Percentiles rank a stretch among this genome's conserved stretches.
Evolutionary conservation across 2,888 invertebrate species (phyloP).

Genomic region (Protula sp.): DNA sequence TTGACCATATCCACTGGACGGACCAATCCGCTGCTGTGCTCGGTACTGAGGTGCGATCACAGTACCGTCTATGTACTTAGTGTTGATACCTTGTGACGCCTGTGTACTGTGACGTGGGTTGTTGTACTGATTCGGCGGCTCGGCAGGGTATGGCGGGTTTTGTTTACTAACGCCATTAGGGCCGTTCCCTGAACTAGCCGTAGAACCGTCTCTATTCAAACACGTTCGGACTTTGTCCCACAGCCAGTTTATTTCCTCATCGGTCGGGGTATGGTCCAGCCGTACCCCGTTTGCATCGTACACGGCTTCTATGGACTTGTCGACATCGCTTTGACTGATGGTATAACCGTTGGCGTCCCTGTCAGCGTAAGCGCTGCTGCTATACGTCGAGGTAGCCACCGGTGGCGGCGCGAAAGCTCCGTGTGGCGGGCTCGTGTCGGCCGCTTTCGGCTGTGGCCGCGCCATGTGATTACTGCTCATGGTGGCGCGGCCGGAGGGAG

Average conservation of each 20-base stretch:
- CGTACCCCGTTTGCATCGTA: slow-evolving; percentile 17
- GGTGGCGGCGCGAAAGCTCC: too few species aligned
- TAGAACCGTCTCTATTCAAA: neutral
- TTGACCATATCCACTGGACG: neutral
- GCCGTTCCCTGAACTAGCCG: neutral
- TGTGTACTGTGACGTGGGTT: neutral
- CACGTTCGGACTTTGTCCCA: slow-evolving; percentile 36
- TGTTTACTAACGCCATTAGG: too few species aligned
- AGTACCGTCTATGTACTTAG: slow-evolving; percentile 39
- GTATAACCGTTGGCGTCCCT: too few species aligned
- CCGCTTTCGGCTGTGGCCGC: too few species aligned
- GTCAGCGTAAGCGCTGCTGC: too few species aligned
- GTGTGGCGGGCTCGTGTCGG: too few species aligned
- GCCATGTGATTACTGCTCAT: too few species aligned
- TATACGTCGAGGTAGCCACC: too few species aligned
- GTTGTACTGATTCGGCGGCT: neutral
- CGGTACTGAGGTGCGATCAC: slow-evolving; percentile 11
- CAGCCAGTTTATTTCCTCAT: slow-evolving; percentile 49
- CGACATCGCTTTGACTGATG: neutral
- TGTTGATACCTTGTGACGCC: neutral
- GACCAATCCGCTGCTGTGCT: neutral
- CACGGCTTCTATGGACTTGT: slow-evolving; percentile 1
- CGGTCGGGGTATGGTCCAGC: slow-evolving; percentile 50
- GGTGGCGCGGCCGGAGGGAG: slow-evolving; percentile 8
- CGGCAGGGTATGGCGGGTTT: neutral